Evolutionary conservation across 2,888 invertebrate genomes (phyloP).

Genomic region (Drosophila nr. perissopoda): DNA sequence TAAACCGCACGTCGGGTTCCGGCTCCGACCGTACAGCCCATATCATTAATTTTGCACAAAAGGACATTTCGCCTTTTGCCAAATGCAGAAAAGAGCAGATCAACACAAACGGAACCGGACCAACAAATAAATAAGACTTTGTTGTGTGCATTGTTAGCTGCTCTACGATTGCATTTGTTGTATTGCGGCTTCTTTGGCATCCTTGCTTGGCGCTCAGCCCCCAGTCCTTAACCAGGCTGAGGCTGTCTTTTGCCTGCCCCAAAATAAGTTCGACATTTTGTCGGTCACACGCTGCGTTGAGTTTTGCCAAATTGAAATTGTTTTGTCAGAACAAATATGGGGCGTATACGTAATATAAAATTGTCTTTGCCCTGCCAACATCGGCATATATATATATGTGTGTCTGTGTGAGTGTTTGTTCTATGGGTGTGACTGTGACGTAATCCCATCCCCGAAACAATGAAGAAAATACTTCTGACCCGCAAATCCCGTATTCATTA

Average conservation of each 20-base stretch:
- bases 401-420: not conserved
- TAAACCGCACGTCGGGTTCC: constrained; percentile 48
- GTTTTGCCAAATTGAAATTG: constrained; percentile 77
- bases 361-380: constrained; percentile 43
- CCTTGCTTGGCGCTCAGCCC: not conserved
- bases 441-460: not conserved
- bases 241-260: constrained; percentile 28
- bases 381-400: not conserved
- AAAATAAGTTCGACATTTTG: constrained; percentile 71
- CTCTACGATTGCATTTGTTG: constrained; percentile 31
- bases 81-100: constrained; percentile 59
- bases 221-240: not conserved
- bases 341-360: constrained; percentile 30
- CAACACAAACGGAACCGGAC: constrained; percentile 45
- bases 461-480: not conserved
- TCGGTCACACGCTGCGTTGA: constrained; percentile 66
- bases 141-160: constrained; percentile 63
- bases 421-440: not conserved
- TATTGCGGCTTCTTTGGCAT: constrained; percentile 27
- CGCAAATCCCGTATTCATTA: not conserved
- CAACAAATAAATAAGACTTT: constrained; percentile 75
- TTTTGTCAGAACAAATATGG: constrained; percentile 63
- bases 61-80: constrained; percentile 63
- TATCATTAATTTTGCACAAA: constrained; percentile 77
- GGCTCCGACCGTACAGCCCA: constrained; percentile 32